phyloP scores from a whole-genome alignment of 1,140 invertebrate genomes.

The Drosophila nebulosa region DNA sequence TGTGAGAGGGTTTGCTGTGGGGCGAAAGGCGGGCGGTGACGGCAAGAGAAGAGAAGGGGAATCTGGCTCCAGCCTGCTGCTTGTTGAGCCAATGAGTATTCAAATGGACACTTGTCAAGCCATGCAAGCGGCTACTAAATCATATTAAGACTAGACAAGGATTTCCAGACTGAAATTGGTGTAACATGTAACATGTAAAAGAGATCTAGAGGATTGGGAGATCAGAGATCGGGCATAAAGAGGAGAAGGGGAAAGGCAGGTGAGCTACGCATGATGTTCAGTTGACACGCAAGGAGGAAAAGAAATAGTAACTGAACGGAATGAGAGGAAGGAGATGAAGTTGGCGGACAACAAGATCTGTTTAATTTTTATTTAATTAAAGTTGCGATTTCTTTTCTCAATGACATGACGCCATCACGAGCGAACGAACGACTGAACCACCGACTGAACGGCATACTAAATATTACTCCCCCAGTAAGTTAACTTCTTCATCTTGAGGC shows the following conservation, averaged over 20 bases:
- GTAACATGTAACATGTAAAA: constrained; percentile 57
- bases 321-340: no score
- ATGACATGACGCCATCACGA: constrained; percentile 19
- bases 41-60: neutral
- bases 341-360: constrained; percentile 56
- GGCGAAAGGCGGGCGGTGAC: neutral
- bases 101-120: constrained; percentile 81
- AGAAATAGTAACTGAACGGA: constrained; percentile 30
- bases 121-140: constrained; percentile 78
- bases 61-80: constrained; percentile 40
- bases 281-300: constrained; percentile 72
- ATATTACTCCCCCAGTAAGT: neutral
- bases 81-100: constrained; percentile 80
- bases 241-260: constrained; percentile 4
- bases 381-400: constrained; percentile 55
- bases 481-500: constrained; percentile 21
- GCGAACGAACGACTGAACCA: no score
- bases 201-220: neutral
- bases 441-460: no score
- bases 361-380: constrained; percentile 76
- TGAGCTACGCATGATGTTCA: constrained; percentile 79
- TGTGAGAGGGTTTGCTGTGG: neutral
- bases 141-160: constrained; percentile 80
- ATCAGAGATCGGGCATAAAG: neutral
- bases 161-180: constrained; percentile 75